Percentiles rank a stretch among this genome's conserved stretches.
These are phyloP conservation scores for Rallus crepitans DNA, from an alignment of 2,797 vertebrate species.

Conservation along the genomic window DNA sequence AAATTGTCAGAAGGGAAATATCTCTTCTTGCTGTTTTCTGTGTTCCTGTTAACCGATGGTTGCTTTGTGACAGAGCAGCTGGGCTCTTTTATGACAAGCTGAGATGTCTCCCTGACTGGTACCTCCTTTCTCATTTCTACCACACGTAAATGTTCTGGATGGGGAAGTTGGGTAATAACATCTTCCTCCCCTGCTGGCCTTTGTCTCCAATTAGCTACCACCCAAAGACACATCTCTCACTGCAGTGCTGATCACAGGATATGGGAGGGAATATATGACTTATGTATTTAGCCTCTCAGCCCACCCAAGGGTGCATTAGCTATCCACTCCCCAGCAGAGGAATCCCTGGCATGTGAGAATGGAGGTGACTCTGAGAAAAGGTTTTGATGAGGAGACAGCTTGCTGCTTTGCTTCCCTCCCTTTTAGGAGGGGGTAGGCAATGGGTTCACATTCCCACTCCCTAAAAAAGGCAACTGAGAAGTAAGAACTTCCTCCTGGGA, in stretches of 20 bases:
- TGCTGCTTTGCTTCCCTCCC: not conserved
- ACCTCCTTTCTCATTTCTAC: constrained; percentile 22
- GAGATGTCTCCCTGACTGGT: not conserved
- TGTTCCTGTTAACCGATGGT: not conserved
- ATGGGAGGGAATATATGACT: not conserved
- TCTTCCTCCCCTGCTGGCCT: not conserved
- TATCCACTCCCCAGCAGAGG: not conserved
- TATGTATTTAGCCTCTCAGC: not conserved
- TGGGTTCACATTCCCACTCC: not conserved
- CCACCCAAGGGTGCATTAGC: not conserved
- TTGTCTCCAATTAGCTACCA: not conserved
- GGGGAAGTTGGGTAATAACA: not conserved
- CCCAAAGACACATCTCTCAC: not conserved
- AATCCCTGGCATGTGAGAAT: constrained; percentile 19
- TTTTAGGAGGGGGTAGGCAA: not conserved
- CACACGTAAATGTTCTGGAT: not conserved
- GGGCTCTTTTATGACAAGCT: not conserved
- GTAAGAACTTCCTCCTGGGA: constrained; percentile 4
- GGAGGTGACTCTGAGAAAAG: not conserved
- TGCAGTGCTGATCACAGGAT: not conserved
- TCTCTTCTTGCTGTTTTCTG: constrained; percentile 1
- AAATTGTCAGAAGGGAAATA: constrained; percentile 18
- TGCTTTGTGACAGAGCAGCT: constrained; percentile 33
- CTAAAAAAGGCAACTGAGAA: not conserved
- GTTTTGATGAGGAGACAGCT: not conserved